phyloP scores from a whole-genome alignment of 2,113 vertebrate genomes.

The Sturnus vulgaris region DNA sequence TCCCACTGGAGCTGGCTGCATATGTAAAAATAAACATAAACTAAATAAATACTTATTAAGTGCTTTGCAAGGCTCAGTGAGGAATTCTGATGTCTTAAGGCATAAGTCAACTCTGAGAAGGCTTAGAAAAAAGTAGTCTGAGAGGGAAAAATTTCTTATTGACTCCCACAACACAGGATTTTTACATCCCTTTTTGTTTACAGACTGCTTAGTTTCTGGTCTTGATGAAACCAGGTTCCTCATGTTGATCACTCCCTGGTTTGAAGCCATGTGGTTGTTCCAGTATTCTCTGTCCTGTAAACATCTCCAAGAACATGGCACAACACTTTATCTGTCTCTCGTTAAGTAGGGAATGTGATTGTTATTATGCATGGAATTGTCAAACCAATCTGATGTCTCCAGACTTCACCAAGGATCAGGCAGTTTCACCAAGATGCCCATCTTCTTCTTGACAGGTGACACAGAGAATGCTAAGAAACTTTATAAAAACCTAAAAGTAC shows the following conservation, averaged over 20 bases:
- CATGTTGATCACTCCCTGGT: neutral
- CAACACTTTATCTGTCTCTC: neutral
- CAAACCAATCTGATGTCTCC: neutral
- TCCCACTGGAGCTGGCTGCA: neutral
- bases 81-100: neutral
- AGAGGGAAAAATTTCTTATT: neutral
- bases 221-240: slow-evolving; percentile 20
- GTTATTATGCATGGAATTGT: neutral
- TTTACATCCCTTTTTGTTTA: neutral
- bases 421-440: neutral
- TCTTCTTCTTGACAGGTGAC: neutral
- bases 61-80: neutral
- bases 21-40: neutral
- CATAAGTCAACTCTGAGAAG: neutral
- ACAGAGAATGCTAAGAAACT: neutral
- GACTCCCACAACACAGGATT: neutral
- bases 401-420: neutral
- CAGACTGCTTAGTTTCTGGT: neutral
- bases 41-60: neutral
- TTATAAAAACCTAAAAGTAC: neutral
- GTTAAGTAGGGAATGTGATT: slow-evolving; percentile 36
- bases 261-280: slow-evolving; percentile 32
- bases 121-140: neutral
- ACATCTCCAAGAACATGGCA: slow-evolving; percentile 49
- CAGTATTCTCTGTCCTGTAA: slow-evolving; percentile 51